Conservation (phyloP, 2,113 vertebrate genomes). For the Proteles cristata region DNA sequence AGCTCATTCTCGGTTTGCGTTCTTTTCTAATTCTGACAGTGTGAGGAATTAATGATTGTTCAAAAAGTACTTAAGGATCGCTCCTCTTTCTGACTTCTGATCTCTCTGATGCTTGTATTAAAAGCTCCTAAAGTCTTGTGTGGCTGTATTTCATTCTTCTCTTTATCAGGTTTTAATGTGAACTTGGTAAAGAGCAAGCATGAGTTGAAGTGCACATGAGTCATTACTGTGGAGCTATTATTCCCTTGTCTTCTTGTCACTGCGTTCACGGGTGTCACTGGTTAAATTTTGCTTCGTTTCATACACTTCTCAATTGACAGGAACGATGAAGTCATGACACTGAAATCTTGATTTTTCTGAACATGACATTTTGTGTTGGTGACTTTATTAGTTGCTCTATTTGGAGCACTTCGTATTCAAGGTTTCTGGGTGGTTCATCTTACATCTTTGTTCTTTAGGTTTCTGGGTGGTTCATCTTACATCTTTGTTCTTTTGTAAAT, state of each 20-base stretch:
- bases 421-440: neutral
- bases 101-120: constrained; percentile 35
- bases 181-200: neutral
- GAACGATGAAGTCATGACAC: neutral
- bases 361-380: constrained; percentile 50
- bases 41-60: constrained; percentile 20
- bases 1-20: neutral
- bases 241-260: constrained; percentile 56
- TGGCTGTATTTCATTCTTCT: neutral
- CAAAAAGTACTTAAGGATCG: constrained; percentile 23
- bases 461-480: neutral
- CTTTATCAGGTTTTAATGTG: constrained; percentile 8
- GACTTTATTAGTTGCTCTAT: constrained; percentile 56
- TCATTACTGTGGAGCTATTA: constrained; percentile 51
- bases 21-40: constrained; percentile 9
- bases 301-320: constrained; percentile 20
- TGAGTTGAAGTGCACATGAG: constrained; percentile 53
- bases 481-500: neutral
- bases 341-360: constrained; percentile 51
- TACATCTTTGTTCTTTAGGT: neutral
- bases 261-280: neutral
- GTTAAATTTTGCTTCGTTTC: constrained; percentile 61
- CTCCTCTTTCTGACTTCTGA: constrained; percentile 41
- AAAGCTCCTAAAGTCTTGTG: neutral
- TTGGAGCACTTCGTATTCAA: neutral